phyloP scores from a whole-genome alignment of 2,888 invertebrate genomes.

The Orthosia cruda region DNA sequence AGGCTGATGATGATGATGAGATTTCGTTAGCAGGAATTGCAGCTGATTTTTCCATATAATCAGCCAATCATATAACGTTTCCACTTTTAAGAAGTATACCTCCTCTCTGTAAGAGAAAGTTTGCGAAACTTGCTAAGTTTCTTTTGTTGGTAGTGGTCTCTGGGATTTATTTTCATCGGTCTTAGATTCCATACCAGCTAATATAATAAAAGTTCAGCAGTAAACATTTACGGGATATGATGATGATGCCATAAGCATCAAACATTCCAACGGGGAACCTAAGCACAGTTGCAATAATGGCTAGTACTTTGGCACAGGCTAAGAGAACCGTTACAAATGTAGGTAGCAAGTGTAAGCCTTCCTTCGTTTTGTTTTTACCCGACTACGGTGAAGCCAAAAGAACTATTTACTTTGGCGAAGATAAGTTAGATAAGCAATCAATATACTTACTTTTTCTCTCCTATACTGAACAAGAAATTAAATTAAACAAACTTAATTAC shows the following conservation, averaged over 20 bases:
- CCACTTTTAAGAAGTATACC: too few species aligned
- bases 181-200: not conserved
- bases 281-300: constrained; percentile 43
- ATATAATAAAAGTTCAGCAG: not conserved
- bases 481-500: constrained; percentile 44
- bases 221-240: not conserved
- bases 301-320: constrained; percentile 37
- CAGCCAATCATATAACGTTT: too few species aligned
- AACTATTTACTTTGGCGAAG: too few species aligned
- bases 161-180: not conserved
- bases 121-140: too few species aligned
- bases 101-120: too few species aligned
- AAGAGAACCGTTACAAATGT: constrained; percentile 24
- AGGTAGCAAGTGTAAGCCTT: not conserved
- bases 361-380: not conserved
- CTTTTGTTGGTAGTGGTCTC: too few species aligned
- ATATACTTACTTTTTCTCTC: constrained; percentile 8
- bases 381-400: too few species aligned
- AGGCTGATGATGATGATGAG: too few species aligned
- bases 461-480: constrained; percentile 31
- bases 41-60: too few species aligned
- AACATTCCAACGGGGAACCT: constrained; percentile 24
- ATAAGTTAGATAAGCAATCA: not conserved
- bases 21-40: too few species aligned
- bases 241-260: constrained; percentile 20